Evolutionary conservation across 2,888 invertebrate genomes (phyloP), one percentile per base, ranked within the genome.

Genomic region (Rhabditophanes sp.): DNA sequence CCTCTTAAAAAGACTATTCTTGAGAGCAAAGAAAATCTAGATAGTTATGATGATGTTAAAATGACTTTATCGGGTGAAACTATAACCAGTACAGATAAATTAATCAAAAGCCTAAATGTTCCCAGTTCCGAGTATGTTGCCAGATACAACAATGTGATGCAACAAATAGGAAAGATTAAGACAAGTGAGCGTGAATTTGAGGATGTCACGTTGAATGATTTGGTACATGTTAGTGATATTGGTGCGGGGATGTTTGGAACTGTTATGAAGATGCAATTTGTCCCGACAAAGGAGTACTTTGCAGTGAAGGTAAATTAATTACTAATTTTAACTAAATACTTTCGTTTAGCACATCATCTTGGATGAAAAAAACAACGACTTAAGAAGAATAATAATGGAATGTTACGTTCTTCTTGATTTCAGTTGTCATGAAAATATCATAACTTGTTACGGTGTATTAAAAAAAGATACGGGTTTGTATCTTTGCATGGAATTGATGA

Each of bases 401-500:
- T 26, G 9, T 28, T 22, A 28, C 15, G 14, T 4, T 28, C 25
- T 17, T 3, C 4, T 15, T 4, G 24, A 28, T 28, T 23, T 12
- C 29, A 22, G 23, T 22, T 22, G 23, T 22, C 9, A 22, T 11
- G 23, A 22, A 9, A 22, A 9, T 15, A 24, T n/a, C 25, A 9
- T 8, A 33, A 15, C 1, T 8, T 11, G 27, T 44, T 57, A 16
- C 48, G 69, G 68, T 56, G 56, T 1, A 88, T n/a, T n/a, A n/a
- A n/a, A n/a, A n/a, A n/a, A n/a, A n/a, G n/a, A n/a, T n/a, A n/a
- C n/a, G n/a, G n/a, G 93, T 68, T 90, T 96, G 1, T 93, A 93
- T 87, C 93, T 99, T 65, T 96, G 93, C 67, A 99, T 96, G 96
- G 96, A 96, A 71, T 74, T 93, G 50, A 96, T 99, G 96, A 80